A percentile compares a stretch with the other conserved stretches of the same genome.
These are phyloP conservation scores for Protobothrops flavoviridis DNA, from an alignment of 2,113 vertebrate genomes.

Conservation along the genomic window DNA sequence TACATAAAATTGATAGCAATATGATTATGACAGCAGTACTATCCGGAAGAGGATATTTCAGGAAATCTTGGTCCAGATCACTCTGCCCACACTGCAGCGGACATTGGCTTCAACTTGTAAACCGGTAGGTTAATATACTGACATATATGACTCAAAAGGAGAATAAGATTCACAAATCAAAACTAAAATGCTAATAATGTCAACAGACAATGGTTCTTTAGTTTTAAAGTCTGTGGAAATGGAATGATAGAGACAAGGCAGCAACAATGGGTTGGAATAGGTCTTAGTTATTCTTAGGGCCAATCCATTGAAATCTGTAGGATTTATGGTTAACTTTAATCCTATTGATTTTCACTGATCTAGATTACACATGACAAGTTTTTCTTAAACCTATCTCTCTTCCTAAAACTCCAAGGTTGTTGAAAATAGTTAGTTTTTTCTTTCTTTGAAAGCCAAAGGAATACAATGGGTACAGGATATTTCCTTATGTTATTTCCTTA, in stretches of 20 bases:
- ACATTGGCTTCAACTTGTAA: conserved; percentile 79
- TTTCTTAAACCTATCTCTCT: not conserved
- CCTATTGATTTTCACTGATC: not conserved
- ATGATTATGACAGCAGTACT: conserved; percentile 91
- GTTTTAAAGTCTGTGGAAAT: not conserved
- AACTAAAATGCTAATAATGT: conserved; percentile 1
- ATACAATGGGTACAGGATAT: not conserved
- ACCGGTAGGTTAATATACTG: conserved; percentile 70
- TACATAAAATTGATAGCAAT: conserved; percentile 80
- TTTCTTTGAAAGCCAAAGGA: not conserved
- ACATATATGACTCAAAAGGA: not conserved
- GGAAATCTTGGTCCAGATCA: conserved; percentile 84
- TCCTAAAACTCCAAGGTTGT: not conserved
- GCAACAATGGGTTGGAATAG: not conserved
- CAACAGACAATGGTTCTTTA: not conserved
- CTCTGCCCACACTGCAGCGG: conserved; percentile 87
- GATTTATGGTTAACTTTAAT: not conserved
- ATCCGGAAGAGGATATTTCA: conserved; percentile 89
- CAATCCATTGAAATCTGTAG: not conserved
- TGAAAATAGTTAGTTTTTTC: not conserved
- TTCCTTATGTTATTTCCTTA: not conserved
- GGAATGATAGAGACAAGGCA: not conserved
- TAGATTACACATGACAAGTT: not conserved
- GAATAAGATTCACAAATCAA: not conserved
- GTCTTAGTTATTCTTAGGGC: not conserved